Evolutionary conservation across 2,113 vertebrate genomes (phyloP), one percentile per base, ranked within the genome.

Genomic region (Greenwoodochromis staneri): DNA sequence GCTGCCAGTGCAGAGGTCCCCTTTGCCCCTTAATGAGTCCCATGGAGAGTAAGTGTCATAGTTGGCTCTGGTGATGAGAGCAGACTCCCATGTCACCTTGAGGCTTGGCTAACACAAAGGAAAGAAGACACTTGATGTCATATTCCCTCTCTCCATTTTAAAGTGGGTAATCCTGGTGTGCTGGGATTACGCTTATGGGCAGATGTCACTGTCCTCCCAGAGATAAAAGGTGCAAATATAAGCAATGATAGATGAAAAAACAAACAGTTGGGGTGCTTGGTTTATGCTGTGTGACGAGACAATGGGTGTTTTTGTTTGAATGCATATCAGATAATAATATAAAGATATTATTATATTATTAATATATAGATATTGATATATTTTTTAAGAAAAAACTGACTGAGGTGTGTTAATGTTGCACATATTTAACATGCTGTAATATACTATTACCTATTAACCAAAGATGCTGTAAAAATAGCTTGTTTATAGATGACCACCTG

Each of bases 1-100:
- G 88, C 91, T 93, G 92, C 81, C 19, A 63, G 92, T 87, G 90
- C 92, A 93, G 89, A 88, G 91, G 88, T 87, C 93, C 84, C 86
- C 90, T 95, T 94, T 93, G 91, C 87, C 91, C 93, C 94, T 88
- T 95, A 95, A 95, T 96, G 91, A 95, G 94, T 81, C 87, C 96
- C 95, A 71, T 71, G 42, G 95, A 96, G 95, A 94, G 82, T 93
- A 93, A 80, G 80, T 95, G 95, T 96, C 95, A 95, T 81, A 54
- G 88, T 87, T 80, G 88, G 91, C 91, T 86, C 54, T 82, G 78
- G 81, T 94, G 91, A 94, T 85, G 91, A 92, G 94, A 90, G 87
- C 91, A 88, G 90, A 89, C 90, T 91, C 89, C 87, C 92, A 91
- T 94, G 91, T 95, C 94, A 96, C 95, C 95, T 96, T 96, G 95